Evolutionary conservation across 2,797 vertebrate genomes (phyloP).

Genomic region (Hydrolagus colliei): DNA sequence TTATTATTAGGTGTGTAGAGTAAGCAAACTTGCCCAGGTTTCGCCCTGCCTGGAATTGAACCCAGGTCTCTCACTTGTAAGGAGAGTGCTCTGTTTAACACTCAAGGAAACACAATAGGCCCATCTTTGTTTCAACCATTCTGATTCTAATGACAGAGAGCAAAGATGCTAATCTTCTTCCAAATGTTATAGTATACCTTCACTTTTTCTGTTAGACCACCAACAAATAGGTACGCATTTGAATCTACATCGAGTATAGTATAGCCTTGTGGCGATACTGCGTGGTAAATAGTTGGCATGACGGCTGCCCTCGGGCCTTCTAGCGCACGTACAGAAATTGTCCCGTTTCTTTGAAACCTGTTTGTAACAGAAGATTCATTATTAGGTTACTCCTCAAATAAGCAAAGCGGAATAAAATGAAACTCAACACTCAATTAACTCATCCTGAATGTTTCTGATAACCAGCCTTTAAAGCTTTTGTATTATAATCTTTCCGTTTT

Average conservation of each 20-base stretch:
- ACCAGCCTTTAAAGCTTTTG: neutral
- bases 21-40: no score
- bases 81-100: neutral
- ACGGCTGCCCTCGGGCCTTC: constrained; percentile 83
- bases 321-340: constrained; percentile 77
- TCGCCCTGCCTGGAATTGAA: no score
- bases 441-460: neutral
- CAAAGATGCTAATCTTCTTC: neutral
- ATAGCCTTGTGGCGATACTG: constrained; percentile 71
- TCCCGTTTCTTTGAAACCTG: constrained; percentile 88
- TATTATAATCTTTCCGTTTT: neutral
- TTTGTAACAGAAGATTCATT: neutral
- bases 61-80: no score
- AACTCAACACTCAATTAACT: neutral
- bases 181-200: constrained; percentile 62
- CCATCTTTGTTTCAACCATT: neutral
- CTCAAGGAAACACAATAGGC: neutral
- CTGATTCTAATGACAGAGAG: neutral
- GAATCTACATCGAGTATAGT: constrained; percentile 91
- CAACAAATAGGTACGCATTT: constrained; percentile 87
- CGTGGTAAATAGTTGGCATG: constrained; percentile 64
- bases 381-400: neutral
- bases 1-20: no score
- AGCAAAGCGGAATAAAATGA: neutral
- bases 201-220: constrained; percentile 77